phyloP scores from a whole-genome alignment of 2,113 vertebrate species.

The Chitala chitala region DNA sequence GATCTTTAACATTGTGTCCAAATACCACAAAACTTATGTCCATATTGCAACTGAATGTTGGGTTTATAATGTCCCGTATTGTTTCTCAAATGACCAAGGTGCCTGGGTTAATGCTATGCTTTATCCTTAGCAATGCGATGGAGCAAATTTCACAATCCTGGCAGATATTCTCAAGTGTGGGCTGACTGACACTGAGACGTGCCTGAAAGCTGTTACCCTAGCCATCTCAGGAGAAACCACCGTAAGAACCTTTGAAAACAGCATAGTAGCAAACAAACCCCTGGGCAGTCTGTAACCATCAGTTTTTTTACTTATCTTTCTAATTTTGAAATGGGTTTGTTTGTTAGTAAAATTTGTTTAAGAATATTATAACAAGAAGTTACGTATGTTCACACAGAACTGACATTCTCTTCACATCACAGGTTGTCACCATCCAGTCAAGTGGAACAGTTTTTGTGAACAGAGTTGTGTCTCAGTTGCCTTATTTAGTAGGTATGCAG shows the following conservation, averaged over 20 bases:
- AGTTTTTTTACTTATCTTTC: too few species aligned
- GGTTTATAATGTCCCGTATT: too few species aligned
- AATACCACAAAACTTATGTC: too few species aligned
- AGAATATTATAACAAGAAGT: too few species aligned
- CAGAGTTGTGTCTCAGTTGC: slow-evolving; percentile 70
- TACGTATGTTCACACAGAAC: too few species aligned
- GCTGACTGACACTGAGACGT: slow-evolving; percentile 68
- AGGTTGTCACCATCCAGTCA: slow-evolving; percentile 70
- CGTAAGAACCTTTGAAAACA: slow-evolving; percentile 54
- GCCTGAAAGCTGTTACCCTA: slow-evolving; percentile 72
- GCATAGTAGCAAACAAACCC: background rate
- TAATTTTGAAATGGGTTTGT: too few species aligned
- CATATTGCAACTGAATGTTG: too few species aligned
- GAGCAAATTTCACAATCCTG: slow-evolving; percentile 62
- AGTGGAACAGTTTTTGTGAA: slow-evolving; percentile 73
- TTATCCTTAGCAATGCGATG: slow-evolving; percentile 47
- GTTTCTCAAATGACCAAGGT: too few species aligned
- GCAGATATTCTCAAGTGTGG: slow-evolving; percentile 78
- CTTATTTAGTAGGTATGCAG: slow-evolving; percentile 69
- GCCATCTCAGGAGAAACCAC: slow-evolving; percentile 50
- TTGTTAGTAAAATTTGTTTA: too few species aligned
- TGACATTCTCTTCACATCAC: slow-evolving; percentile 5
- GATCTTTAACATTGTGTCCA: too few species aligned
- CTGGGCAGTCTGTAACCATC: too few species aligned
- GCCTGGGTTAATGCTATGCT: too few species aligned